Conservation (phyloP, 2,888 invertebrate genomes). For the Atherix ibis region DNA sequence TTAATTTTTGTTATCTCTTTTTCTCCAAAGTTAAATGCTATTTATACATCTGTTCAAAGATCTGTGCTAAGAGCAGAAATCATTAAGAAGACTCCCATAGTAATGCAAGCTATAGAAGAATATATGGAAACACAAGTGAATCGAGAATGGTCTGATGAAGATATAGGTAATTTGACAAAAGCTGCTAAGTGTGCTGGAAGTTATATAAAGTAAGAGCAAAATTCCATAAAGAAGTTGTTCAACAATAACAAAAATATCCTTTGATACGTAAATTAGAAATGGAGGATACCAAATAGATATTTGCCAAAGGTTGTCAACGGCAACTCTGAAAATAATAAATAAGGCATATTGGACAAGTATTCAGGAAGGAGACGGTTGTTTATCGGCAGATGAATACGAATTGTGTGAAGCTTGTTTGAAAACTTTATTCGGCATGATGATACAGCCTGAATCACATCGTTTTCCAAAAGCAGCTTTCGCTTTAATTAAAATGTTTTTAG, state of each 20-base stretch:
- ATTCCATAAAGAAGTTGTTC: conserved; percentile 24
- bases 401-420: conserved; percentile 46
- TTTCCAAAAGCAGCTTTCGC: conserved; percentile 41
- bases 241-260: not conserved
- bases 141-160: conserved; percentile 28
- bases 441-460: conserved; percentile 45
- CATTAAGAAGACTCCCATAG: conserved; percentile 23
- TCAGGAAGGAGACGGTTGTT: conserved; percentile 34
- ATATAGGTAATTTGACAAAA: conserved; percentile 37
- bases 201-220: conserved; percentile 40
- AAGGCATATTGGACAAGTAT: conserved; percentile 33
- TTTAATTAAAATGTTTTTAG: conserved; percentile 41
- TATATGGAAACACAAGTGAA: conserved; percentile 25
- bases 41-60: conserved; percentile 29
- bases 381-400: conserved; percentile 40
- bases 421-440: conserved; percentile 36
- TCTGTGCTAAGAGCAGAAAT: conserved; percentile 25
- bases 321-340: conserved; percentile 30
- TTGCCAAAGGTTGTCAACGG: conserved; percentile 26
- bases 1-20: conserved; percentile 1
- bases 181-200: conserved; percentile 40
- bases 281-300: conserved; percentile 28
- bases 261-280: too few species aligned
- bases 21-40: conserved; percentile 20
- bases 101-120: conserved; percentile 26